Evolutionary conservation across 2,113 vertebrate species (phyloP).

Genomic region (Microtus montanus): DNA sequence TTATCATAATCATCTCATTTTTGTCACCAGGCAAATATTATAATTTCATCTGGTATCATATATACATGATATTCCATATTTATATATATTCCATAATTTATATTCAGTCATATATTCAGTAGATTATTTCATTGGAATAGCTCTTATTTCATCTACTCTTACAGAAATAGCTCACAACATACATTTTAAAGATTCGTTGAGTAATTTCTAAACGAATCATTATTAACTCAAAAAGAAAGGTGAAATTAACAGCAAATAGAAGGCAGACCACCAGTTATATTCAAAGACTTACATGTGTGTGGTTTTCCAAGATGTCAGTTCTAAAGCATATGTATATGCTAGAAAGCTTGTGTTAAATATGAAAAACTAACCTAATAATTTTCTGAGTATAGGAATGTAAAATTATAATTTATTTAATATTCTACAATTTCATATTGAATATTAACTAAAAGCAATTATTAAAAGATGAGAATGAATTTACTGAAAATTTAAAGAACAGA

Average conservation of each 20-base stretch:
- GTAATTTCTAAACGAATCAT: not conserved
- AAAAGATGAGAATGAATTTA: not conserved
- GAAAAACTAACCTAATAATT: too few relatives aligned
- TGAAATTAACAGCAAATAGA: not conserved
- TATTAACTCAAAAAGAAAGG: not conserved
- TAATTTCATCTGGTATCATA: not conserved
- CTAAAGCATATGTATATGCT: not conserved
- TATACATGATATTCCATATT: too few relatives aligned
- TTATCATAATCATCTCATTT: not conserved
- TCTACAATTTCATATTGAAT: not conserved
- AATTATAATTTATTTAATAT: not conserved
- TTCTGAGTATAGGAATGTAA: too few relatives aligned
- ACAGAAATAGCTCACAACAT: not conserved
- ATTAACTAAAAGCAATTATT: not conserved
- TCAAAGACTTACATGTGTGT: not conserved
- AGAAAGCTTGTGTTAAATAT: not conserved
- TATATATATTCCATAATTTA: not conserved
- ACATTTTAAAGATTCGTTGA: too few relatives aligned
- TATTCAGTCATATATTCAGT: not conserved
- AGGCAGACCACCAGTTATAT: not conserved
- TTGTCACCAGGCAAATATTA: not conserved
- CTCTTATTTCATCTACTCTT: not conserved
- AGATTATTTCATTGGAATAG: too few relatives aligned
- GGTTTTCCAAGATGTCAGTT: too few relatives aligned
- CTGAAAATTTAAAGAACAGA: not conserved